Base-by-base conservation (phyloP, 2,888 invertebrate genomes). In the Megamerina dolium region DNA sequence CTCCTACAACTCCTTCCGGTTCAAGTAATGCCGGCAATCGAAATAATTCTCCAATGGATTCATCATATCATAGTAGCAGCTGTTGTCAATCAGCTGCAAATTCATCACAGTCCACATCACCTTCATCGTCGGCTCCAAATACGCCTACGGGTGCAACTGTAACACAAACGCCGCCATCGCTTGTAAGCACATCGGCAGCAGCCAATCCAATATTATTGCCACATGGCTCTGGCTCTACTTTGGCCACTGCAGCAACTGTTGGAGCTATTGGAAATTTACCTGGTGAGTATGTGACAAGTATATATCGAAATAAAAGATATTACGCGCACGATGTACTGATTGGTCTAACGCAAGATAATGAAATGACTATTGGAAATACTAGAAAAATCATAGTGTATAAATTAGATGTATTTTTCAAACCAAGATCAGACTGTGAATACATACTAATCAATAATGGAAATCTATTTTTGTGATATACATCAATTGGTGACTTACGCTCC, bases 1-100 rank as follows among this genome's bases (percentile, higher is more conserved):
- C 83, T 10, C 85, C 85, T 23, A 78, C 82, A 49, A 83, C 86
- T 8, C 82, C 16, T n/a, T 59, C 67, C 33, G 58, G 37, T 41
- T 46, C 63, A 9, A 33, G 50, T 10, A 21, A 44, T 34, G 27
- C 47, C 46, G 35, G 55, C 56, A 46, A 58, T 60, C 43, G 61
- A 20, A 82, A 78, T 66, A 72, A 80, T 12, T 80, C 82, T 1
- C 77, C 81, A 3, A 75, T 81, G 58, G 73, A 81, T 53, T 72
- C 75, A 12, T 75, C 66, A 21, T 64, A 64, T 49, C 66, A 65
- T 37, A 64, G 64, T 49, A 62, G 62, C 36, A 64, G 75, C 48
- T 75, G 72, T 51, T 75, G 75, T 41, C 79, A 81, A 51, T 82
- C 83, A 23, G 66, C 63, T 4, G 64, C 79, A 61, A 82, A 75